Conservation (phyloP, 2,797 vertebrate genomes). For the Microhierax caerulescens region DNA sequence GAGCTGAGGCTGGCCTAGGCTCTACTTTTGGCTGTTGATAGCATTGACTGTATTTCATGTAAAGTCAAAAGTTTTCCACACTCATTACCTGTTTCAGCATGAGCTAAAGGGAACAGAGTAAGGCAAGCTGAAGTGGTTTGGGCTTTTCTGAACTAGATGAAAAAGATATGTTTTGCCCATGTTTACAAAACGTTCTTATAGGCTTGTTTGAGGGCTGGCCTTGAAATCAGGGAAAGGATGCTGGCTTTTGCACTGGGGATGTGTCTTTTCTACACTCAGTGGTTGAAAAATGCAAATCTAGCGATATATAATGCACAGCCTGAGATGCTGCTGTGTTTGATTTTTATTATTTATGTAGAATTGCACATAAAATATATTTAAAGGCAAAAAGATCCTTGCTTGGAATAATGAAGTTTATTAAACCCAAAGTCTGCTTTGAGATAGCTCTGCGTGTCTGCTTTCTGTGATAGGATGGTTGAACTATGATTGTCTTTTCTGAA, state of each 20-base stretch:
- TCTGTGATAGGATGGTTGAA: neutral
- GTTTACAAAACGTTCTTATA: neutral
- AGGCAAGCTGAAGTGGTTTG: neutral
- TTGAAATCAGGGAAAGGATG: neutral
- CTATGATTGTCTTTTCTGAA: neutral
- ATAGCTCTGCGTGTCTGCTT: neutral
- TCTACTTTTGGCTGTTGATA: neutral
- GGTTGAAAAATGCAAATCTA: neutral
- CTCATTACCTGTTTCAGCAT: neutral
- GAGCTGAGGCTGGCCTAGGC: neutral
- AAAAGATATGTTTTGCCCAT: neutral
- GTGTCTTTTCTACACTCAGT: neutral
- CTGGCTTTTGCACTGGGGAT: neutral
- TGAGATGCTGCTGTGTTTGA: neutral
- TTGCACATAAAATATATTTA: neutral
- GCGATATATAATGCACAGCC: neutral
- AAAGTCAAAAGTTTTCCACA: neutral
- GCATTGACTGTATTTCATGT: rapidly evolving
- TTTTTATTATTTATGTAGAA: too few relatives aligned
- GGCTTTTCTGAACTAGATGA: neutral
- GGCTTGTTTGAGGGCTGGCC: neutral
- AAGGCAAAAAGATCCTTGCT: neutral
- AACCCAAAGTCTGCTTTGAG: neutral
- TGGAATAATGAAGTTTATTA: neutral
- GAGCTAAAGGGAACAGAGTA: neutral